These are phyloP conservation scores for Argya squamiceps DNA, from an alignment of 2,797 vertebrate species.

Conservation along the genomic window DNA sequence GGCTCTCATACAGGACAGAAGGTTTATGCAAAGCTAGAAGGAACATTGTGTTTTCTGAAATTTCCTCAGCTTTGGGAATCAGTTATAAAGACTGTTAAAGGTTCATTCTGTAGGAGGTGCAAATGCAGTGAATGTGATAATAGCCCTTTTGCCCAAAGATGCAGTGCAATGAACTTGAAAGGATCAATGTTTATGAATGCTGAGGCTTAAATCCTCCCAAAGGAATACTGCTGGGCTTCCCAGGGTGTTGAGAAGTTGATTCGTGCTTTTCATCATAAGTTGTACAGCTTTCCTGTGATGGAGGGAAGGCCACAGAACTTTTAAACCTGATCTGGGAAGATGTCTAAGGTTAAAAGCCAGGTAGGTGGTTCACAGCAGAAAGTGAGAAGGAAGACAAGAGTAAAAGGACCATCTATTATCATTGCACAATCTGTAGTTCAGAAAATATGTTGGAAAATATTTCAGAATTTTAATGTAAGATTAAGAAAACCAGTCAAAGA, in stretches of 20 bases:
- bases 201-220: background rate
- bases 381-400: background rate
- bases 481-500: background rate
- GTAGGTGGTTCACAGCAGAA: background rate
- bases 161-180: background rate
- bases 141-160: background rate
- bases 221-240: background rate
- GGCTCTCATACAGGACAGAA: background rate
- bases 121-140: background rate
- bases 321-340: background rate
- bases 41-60: background rate
- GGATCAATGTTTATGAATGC: background rate
- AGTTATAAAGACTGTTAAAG: background rate
- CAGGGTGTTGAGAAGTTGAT: background rate
- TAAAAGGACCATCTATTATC: background rate
- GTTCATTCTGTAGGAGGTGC: background rate
- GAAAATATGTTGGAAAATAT: background rate
- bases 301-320: background rate
- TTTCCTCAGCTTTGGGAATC: background rate
- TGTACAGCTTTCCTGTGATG: background rate
- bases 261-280: background rate
- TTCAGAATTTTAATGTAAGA: background rate
- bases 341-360: background rate
- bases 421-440: background rate
- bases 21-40: background rate